Evolutionary conservation across 2,888 invertebrate species (phyloP), one percentile per base, ranked within the genome.

Genomic region (Nemoura dubitans): DNA sequence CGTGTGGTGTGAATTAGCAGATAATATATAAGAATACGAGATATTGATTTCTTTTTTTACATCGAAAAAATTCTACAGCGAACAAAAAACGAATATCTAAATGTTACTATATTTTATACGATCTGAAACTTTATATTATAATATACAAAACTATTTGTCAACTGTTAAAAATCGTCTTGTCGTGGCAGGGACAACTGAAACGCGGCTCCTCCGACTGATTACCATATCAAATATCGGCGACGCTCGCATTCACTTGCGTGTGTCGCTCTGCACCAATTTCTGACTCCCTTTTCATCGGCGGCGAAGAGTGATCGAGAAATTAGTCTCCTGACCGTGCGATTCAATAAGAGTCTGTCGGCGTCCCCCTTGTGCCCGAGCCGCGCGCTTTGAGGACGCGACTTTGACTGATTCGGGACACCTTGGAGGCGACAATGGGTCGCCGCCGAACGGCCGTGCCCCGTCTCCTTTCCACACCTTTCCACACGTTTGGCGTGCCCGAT

Each of bases 201-300:
- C 81, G 29, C 14, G 29, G 7, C 27, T 30, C n/a, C 81, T 81
- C 27, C 30, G 29, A 6, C 28, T 29, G 30, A 81, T 81, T 81
- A 21, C 81, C 81, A 81, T 81, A 81, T 81, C 81, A 81, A 80
- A 80, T 80, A 80, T 80, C 80, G 14, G 14, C 27, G 25, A 27
- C 80, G 25, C 14, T 26, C 28, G n/a, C 25, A 26, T 26, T 28
- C 77, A 25, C 26, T 26, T n/a, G 27, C 59, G 3, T 59, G 59
- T 59, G 59, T 21, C 36, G 36, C 5, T 3, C 59, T 59, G 59
- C 81, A 25, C 81, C 81, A 30, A 81, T 81, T 81, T 81, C 29
- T 81, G 27, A 81, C 81, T 29, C 30, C 30, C 80, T 26, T 81
- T 29, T 27, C 81, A 29, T 29, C 30, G 81, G 27, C 30, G 10